A percentile compares a stretch with the other conserved stretches of the same genome.
phyloP scores from a whole-genome alignment of 2,888 invertebrate species.

The Limenitis camilla region DNA sequence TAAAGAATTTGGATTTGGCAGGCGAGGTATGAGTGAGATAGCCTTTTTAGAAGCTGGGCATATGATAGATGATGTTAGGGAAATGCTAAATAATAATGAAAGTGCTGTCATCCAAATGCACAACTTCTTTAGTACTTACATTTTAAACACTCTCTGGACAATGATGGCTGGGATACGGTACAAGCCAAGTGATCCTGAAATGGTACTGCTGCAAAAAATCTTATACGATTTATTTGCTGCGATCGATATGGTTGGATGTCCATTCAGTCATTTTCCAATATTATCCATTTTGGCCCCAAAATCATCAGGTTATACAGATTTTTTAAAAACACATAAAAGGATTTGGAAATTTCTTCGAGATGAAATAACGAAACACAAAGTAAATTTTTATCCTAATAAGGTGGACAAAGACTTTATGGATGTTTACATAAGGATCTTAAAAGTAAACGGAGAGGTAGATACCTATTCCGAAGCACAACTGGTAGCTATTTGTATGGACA shows the following conservation, averaged over 20 bases:
- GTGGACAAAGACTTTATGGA: constrained; percentile 88
- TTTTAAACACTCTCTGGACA: constrained; percentile 86
- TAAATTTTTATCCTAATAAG: constrained; percentile 70
- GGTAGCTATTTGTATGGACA: constrained; percentile 86
- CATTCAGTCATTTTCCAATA: constrained; percentile 87
- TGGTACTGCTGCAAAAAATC: constrained; percentile 79
- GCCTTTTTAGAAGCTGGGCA: constrained; percentile 81
- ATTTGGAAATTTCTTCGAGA: constrained; percentile 82
- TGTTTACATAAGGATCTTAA: constrained; percentile 81
- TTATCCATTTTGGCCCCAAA: constrained; percentile 82
- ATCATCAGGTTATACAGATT: constrained; percentile 83
- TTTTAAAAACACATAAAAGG: constrained; percentile 79
- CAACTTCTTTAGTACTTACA: constrained; percentile 83
- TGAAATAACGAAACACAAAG: constrained; percentile 82
- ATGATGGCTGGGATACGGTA: constrained; percentile 88
- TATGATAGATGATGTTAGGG: constrained; percentile 73
- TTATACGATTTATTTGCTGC: constrained; percentile 82
- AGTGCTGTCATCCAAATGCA: constrained; percentile 78
- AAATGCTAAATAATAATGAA: constrained; percentile 45
- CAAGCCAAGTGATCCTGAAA: constrained; percentile 79
- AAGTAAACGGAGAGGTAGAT: constrained; percentile 70
- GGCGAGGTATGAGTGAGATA: constrained; percentile 82
- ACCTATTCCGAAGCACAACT: constrained; percentile 83
- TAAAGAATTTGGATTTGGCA: constrained; percentile 87
- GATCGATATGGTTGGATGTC: constrained; percentile 86